These are phyloP conservation scores for Brachypalpus laphriformis DNA, from an alignment of 2,888 invertebrate genomes.

Conservation along the genomic window DNA sequence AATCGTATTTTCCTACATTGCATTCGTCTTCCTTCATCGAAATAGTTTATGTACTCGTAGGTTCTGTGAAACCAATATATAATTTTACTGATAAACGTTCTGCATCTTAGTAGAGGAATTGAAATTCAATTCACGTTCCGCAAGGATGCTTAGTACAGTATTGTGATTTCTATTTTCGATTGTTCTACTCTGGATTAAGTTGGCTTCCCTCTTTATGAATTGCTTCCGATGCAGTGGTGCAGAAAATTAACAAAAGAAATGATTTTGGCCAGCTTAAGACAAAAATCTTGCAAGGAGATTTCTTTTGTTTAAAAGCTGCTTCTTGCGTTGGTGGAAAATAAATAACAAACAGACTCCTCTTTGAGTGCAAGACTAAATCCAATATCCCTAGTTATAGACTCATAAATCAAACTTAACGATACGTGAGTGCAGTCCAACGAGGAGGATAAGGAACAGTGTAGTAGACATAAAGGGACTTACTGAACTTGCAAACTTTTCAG, in stretches of 20 bases:
- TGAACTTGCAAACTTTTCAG: no score
- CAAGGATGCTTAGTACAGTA: background rate
- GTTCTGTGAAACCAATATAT: slow-evolving; percentile 11
- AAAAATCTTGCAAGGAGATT: background rate
- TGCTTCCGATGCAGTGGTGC: background rate
- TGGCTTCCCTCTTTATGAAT: background rate
- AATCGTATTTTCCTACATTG: slow-evolving; percentile 27
- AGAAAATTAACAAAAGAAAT: slow-evolving; percentile 11
- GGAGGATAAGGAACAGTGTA: background rate
- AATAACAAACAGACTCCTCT: background rate
- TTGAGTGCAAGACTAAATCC: background rate
- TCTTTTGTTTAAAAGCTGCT: background rate
- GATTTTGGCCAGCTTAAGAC: background rate
- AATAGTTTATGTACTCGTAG: background rate
- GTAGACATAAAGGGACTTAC: background rate
- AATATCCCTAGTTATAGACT: background rate
- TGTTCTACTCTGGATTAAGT: background rate
- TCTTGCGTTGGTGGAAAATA: background rate
- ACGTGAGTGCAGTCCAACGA: background rate
- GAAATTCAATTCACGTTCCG: slow-evolving; percentile 17
- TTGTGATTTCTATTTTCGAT: slow-evolving; percentile 4
- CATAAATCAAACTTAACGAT: background rate
- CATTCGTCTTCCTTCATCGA: background rate
- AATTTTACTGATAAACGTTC: slow-evolving; percentile 8
- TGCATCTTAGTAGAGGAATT: background rate